Evolutionary conservation across 1,140 invertebrate genomes (phyloP), one percentile per base, ranked within the genome.

Genomic region (Ceratosolen fusciceps): DNA sequence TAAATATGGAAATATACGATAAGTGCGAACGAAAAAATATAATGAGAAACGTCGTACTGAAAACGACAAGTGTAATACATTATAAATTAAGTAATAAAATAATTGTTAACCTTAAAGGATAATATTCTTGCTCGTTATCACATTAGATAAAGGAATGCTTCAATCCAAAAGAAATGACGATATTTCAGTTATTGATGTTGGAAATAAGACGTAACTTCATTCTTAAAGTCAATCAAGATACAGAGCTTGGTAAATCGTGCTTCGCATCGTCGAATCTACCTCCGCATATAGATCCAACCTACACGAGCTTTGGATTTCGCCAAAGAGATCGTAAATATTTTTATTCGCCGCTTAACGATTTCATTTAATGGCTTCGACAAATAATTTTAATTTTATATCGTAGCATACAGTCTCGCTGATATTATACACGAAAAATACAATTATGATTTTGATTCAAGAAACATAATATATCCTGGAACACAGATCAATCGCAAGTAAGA

Each of bases 141-240:
- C 52, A 26, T 12, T 73, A 85, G 84, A 80, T 84, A 29, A 84
- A 84, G 79, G 81, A 82, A 76, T 85, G 83, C 73, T 71, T 85
- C 31, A 77, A 80, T 54, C 56, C 65, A 72, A 21, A 81, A 70
- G 12, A 49, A 49, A 62, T 54, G 24, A 74, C 82, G 29, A 24
- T 31, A 29, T 85, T 84, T 79, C 83, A 86, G 83, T 72, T 26
- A 31, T 73, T 86, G n/a, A 80, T 84, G n/a, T 56, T 54, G 10
- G 83, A 87, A 67, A 77, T 87, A 24, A 83, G 39, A 80, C 79
- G 83, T 60, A 84, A 84, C 37, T 77, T 84, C 10, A 84, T 82
- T 77, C 31, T 58, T 39, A 86, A 82, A 56, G 80, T 72, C 10
- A 84, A 83, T 67, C n/a, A n/a, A n/a, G 82, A 84, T 83, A 82